Percentiles rank a stretch among this genome's conserved stretches.
phyloP scores from a whole-genome alignment of 1,140 invertebrate species.

The Lordiphosa mommai region DNA sequence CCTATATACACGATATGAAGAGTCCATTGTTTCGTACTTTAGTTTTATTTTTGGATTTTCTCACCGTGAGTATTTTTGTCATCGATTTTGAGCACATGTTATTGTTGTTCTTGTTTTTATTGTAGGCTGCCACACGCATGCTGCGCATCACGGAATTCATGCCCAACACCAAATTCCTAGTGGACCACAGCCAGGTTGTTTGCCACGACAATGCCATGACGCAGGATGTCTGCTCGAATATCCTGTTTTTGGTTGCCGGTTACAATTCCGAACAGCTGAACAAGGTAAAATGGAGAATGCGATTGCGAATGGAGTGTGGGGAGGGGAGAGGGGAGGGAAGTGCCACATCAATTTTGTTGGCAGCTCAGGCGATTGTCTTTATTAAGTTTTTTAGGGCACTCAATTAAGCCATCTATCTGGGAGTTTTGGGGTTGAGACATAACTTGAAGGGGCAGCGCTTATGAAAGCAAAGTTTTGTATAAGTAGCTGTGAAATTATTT shows the following conservation, averaged over 20 bases:
- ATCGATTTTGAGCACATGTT: neutral
- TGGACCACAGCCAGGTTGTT: slow-evolving; percentile 79
- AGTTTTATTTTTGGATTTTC: slow-evolving; percentile 55
- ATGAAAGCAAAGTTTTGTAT: too few relatives aligned
- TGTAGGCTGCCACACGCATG: slow-evolving; percentile 79
- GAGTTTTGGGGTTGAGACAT: too few relatives aligned
- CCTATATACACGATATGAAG: slow-evolving; percentile 82
- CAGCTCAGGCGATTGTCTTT: slow-evolving; percentile 27
- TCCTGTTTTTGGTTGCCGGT: slow-evolving; percentile 83
- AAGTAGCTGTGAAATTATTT: too few relatives aligned
- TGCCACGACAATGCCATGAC: slow-evolving; percentile 81
- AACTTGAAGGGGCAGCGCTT: too few relatives aligned
- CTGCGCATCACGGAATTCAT: slow-evolving; percentile 82
- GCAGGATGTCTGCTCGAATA: slow-evolving; percentile 82
- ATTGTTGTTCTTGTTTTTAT: neutral
- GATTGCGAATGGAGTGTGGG: too few relatives aligned
- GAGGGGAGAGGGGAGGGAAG: slow-evolving; percentile 3
- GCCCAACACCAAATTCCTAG: slow-evolving; percentile 81
- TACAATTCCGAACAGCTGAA: slow-evolving; percentile 80
- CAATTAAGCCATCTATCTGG: slow-evolving; percentile 25
- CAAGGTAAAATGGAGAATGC: slow-evolving; percentile 56
- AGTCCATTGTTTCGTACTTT: slow-evolving; percentile 80
- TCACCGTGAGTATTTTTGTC: slow-evolving; percentile 51
- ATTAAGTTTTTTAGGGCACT: slow-evolving; percentile 53
- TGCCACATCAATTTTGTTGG: slow-evolving; percentile 5